These are phyloP conservation scores for Drosophila suzukii DNA, from an alignment of 1,140 invertebrate species.

Conservation along the genomic window DNA sequence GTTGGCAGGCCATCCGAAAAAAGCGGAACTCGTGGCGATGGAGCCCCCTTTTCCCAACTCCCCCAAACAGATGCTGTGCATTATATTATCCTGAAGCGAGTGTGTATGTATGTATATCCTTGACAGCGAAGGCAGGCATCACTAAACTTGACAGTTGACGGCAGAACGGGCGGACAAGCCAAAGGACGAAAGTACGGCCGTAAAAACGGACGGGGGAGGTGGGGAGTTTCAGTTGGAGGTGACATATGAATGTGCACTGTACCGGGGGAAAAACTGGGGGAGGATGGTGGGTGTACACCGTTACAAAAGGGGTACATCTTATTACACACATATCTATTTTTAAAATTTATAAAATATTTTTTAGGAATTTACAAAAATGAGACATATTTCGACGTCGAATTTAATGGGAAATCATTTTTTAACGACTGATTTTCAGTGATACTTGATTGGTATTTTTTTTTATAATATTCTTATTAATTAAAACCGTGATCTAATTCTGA, in stretches of 20 bases:
- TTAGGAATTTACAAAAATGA: no score
- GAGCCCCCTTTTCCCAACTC: background rate
- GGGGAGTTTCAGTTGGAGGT: slow-evolving; percentile 20
- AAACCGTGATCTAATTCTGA: no score
- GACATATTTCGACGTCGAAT: no score
- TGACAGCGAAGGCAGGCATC: slow-evolving; percentile 62
- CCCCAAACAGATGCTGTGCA: slow-evolving; percentile 5
- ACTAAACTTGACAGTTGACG: slow-evolving; percentile 76
- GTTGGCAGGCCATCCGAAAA: slow-evolving; percentile 26
- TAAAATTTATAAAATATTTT: no score
- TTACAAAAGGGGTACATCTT: background rate
- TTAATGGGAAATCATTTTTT: no score
- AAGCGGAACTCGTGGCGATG: slow-evolving; percentile 3
- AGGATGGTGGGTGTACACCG: slow-evolving; percentile 5
- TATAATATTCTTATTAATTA: no score
- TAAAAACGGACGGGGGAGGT: slow-evolving; percentile 30
- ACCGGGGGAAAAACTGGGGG: background rate
- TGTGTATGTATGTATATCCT: slow-evolving; percentile 64
- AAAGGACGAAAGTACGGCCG: slow-evolving; percentile 22
- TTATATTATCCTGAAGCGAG: slow-evolving; percentile 42
- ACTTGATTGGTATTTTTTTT: no score
- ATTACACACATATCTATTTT: no score
- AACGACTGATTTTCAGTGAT: no score
- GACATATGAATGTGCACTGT: slow-evolving; percentile 42
- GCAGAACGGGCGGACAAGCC: slow-evolving; percentile 7